Evolutionary conservation across 2,888 invertebrate genomes (phyloP).

Genomic region (Caradrina kadenii): DNA sequence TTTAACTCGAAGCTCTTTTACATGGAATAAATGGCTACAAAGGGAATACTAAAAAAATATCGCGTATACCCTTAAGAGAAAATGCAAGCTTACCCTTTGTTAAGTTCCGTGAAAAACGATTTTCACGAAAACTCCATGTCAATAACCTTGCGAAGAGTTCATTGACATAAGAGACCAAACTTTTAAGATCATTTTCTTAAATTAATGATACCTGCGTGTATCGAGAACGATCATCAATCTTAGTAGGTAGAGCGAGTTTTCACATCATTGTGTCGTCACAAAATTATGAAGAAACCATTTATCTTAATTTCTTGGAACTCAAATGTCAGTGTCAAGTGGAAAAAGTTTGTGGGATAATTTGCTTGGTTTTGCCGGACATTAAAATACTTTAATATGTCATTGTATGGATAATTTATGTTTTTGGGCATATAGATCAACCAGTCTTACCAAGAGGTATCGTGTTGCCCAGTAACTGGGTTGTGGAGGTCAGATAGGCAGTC

Average conservation of each 20-base stretch:
- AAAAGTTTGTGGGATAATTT: conserved; percentile 4
- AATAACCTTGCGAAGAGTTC: conserved; percentile 1
- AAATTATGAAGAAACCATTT: conserved; percentile 8
- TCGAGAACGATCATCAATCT: conserved; percentile 26
- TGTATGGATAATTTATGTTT: no score
- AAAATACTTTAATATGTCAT: not conserved
- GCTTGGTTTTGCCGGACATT: not conserved
- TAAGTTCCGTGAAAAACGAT: conserved; percentile 6
- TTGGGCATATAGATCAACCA: no score
- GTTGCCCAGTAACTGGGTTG: no score
- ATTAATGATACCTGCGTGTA: conserved; percentile 17
- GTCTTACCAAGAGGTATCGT: no score
- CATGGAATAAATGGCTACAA: conserved; percentile 16
- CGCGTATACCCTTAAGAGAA: not conserved
- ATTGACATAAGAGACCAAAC: not conserved
- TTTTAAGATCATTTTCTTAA: conserved; percentile 5
- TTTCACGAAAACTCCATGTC: conserved; percentile 5
- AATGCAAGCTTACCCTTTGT: not conserved
- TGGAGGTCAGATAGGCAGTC: no score
- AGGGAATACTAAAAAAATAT: not conserved
- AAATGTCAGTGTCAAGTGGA: not conserved
- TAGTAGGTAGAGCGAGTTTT: conserved; percentile 3
- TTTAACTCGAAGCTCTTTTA: not conserved
- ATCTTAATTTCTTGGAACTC: conserved; percentile 22
- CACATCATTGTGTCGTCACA: not conserved